A percentile compares a stretch with the other conserved stretches of the same genome.
These are phyloP conservation scores for Drosophila antonietae DNA, from an alignment of 2,888 invertebrate genomes.

Conservation along the genomic window DNA sequence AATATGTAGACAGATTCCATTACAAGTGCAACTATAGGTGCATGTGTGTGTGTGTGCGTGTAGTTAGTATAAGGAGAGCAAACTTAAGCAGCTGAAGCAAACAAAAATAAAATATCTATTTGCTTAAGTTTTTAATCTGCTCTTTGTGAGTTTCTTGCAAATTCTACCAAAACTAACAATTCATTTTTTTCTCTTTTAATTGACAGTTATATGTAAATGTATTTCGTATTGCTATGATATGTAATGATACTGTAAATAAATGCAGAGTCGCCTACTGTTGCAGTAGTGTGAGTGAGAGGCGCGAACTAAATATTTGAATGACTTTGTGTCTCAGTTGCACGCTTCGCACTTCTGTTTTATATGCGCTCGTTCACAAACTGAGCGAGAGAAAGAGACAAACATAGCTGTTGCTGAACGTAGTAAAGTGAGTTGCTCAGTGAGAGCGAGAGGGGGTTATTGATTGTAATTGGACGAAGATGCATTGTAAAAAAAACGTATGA, in stretches of 20 bases:
- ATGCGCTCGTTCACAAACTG: no score
- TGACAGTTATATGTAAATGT: neutral
- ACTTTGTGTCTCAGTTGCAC: no score
- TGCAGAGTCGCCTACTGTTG: neutral
- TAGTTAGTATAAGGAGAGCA: neutral
- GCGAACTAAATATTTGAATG: no score
- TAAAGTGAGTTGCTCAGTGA: neutral
- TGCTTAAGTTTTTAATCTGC: neutral
- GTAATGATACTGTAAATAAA: neutral
- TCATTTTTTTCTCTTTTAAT: neutral
- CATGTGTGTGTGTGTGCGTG: neutral
- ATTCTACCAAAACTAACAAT: neutral
- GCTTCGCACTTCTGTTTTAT: no score
- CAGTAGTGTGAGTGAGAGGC: neutral
- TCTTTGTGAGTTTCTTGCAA: neutral
- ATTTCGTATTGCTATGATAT: neutral
- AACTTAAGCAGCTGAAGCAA: conserved; percentile 3
- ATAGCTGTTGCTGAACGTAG: neutral
- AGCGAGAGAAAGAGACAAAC: neutral
- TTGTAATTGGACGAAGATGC: no score
- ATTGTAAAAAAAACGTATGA: no score
- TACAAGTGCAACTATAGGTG: neutral
- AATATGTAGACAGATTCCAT: conserved; percentile 2
- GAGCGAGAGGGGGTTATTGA: neutral
- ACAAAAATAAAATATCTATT: neutral